Percentiles rank a stretch among this genome's conserved stretches.
Evolutionary conservation across 2,797 vertebrate species (phyloP).

Genomic region (Malacoctenus gilli): DNA sequence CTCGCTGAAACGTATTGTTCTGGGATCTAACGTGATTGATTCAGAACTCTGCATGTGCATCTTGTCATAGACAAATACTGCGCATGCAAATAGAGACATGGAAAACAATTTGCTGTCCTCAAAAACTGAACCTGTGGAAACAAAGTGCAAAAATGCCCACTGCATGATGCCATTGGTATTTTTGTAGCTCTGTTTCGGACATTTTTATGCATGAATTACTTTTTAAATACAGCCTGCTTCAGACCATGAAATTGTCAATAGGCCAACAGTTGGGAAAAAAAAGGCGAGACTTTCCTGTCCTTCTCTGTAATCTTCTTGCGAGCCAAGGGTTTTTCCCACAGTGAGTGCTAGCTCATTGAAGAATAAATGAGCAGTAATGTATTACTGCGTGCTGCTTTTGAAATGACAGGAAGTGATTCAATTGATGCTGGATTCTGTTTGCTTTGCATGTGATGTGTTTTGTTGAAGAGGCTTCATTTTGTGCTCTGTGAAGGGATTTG

Average conservation of each 20-base stretch:
- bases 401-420: constrained; percentile 55
- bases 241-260: constrained; percentile 12
- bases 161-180: constrained; percentile 1
- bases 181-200: constrained; percentile 1
- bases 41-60: background rate
- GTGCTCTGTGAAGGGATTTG: constrained; percentile 50
- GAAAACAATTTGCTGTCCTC: no score
- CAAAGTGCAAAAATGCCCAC: background rate
- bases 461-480: constrained; percentile 50
- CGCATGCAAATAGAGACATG: background rate
- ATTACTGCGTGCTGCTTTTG: constrained; percentile 31
- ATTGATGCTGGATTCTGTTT: constrained; percentile 52
- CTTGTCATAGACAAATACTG: background rate
- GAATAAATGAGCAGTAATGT: constrained; percentile 42
- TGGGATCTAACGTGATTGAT: background rate
- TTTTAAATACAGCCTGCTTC: background rate
- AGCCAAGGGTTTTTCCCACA: constrained; percentile 20
- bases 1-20: background rate
- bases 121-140: no score
- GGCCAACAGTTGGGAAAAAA: constrained; percentile 12
- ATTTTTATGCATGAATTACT: constrained; percentile 15
- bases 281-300: background rate
- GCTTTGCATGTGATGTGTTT: constrained; percentile 42
- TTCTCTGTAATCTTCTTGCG: constrained; percentile 21
- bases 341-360: constrained; percentile 17